Base-by-base conservation (phyloP, 2,888 invertebrate species). In the Agrotis ipsilon region DNA sequence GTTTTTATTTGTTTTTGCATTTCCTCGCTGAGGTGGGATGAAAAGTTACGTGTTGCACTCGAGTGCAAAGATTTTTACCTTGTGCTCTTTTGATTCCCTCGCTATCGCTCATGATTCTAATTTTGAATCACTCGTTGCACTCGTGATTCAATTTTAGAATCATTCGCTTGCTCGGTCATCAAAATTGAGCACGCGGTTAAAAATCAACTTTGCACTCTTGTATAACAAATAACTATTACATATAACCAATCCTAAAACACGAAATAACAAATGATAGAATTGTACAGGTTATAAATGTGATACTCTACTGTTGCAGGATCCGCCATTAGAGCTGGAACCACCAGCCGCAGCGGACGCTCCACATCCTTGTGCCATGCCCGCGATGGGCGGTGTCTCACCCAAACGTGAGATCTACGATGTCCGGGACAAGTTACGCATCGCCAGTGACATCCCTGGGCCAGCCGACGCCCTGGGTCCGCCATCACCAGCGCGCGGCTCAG, bases 401-500 rank as follows among this genome's bases (percentile, higher is more conserved):
- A 95, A 92, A 90, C 94, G 92, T 77, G 96, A 91, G 88, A 87
- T 92, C 63, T 94, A 92, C 75, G 95, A 94, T 80, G 94, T 93
- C 76, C 94, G 94, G 69, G 95, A 92, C 75, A 92, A 90, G 72
- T 83, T 92, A 55, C 91, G 96, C 85, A 88, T 96, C 76, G 90
- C 93, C 78, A 89, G 91, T 84, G 90, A 94, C 75, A 88, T 91
- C 48, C 92, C 92, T 9, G 92, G 93, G 14, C 91, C 94, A 3
- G 88, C 92, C 24, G 96, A 94, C 76, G 92, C 93, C 13, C 74
- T 92, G n/a, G 97, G 97, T 2, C 97, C 97, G 2, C 97, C 97
- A 0, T 97, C 97, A 62, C 97, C 97, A 1, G 97, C 97, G 4
- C 94, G 97, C 11, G 97, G 97, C 24, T 97, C 97, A 11, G 97